phyloP scores from a whole-genome alignment of 2,113 vertebrate genomes.

The Coturnix japonica region DNA sequence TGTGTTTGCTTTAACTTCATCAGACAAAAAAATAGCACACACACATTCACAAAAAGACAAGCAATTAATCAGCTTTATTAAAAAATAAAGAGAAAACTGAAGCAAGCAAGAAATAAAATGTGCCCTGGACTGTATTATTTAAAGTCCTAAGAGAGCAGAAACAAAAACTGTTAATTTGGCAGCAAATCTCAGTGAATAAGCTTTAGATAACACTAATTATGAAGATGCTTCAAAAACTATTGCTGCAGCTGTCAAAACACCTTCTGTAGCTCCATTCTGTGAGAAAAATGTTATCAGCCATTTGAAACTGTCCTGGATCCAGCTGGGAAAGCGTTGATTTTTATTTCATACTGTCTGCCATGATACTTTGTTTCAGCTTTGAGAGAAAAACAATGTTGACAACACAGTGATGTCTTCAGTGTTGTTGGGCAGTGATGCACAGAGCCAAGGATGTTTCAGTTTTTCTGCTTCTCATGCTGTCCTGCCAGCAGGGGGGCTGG shows the following conservation, averaged over 20 bases:
- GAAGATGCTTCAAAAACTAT: conserved; percentile 53
- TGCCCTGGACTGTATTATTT: background rate
- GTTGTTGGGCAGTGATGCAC: background rate
- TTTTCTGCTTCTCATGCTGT: background rate
- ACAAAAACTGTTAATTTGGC: conserved; percentile 17
- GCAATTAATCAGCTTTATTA: background rate
- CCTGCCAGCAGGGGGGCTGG: background rate
- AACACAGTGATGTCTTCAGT: too few relatives aligned
- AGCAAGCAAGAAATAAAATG: background rate
- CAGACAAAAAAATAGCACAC: background rate
- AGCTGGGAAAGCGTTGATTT: background rate
- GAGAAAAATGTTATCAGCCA: conserved; percentile 64
- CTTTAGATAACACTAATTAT: conserved; percentile 76
- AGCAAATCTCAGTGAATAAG: conserved; percentile 67
- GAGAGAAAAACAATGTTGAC: too few relatives aligned
- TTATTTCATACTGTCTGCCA: background rate
- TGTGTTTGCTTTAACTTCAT: background rate
- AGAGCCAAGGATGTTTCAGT: background rate
- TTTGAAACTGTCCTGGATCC: background rate
- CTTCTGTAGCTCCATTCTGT: conserved; percentile 64
- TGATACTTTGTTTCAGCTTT: background rate
- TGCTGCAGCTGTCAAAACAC: conserved; percentile 72
- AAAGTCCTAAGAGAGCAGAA: conserved; percentile 48
- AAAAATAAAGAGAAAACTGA: background rate
- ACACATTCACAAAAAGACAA: background rate